Evolutionary conservation across 2,113 vertebrate genomes (phyloP).

Genomic region (Micronycteris hirsuta): DNA sequence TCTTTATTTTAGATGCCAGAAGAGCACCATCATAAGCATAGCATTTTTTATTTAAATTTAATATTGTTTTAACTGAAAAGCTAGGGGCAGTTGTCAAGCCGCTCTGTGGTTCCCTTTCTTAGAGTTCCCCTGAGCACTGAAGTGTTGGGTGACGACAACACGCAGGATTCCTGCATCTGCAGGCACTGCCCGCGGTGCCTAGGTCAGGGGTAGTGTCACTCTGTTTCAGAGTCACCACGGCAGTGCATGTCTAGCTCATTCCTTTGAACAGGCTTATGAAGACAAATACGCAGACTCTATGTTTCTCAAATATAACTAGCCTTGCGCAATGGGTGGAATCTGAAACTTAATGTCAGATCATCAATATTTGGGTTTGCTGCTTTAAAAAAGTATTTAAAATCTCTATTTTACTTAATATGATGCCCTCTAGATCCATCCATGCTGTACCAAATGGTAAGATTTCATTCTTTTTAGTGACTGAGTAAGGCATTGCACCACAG

Average conservation of each 20-base stretch:
- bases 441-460: not conserved
- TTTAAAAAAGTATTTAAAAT: not conserved
- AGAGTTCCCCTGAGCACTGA: not conserved
- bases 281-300: not conserved
- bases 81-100: not conserved
- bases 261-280: not conserved
- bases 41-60: not conserved
- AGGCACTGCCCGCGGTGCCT: not conserved
- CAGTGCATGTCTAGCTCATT: not conserved
- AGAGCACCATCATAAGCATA: not conserved
- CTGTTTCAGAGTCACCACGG: not conserved
- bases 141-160: not conserved
- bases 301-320: not conserved
- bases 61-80: not conserved
- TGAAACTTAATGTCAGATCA: not conserved
- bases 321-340: not conserved
- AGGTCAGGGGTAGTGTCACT: not conserved
- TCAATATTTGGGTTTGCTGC: not conserved
- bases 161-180: not conserved
- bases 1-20: slow-evolving; percentile 20
- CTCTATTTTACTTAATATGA: not conserved
- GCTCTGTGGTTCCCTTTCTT: not conserved
- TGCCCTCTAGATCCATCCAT: not conserved
- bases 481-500: not conserved
- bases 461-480: not conserved